A percentile compares a stretch with the other conserved stretches of the same genome.
Conservation (phyloP, 2,113 vertebrate genomes). For the Coregonus clupeaformis region DNA sequence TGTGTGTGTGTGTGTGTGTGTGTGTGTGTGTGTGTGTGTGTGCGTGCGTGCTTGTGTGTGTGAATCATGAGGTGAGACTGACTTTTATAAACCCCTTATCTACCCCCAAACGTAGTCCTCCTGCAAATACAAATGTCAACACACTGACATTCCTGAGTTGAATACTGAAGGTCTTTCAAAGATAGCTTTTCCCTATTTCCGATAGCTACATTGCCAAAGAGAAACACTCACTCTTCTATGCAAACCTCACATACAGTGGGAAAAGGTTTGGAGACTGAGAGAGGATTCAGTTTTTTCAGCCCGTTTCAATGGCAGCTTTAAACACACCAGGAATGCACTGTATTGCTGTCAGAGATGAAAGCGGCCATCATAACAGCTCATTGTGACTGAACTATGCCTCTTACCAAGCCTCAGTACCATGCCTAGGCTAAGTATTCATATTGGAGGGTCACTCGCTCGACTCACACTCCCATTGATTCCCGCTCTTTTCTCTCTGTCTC, state of each 20-base stretch:
- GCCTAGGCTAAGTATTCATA: slow-evolving; percentile 39
- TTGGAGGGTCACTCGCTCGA: slow-evolving; percentile 18
- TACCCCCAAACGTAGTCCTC: too few relatives aligned
- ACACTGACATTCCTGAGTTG: not conserved
- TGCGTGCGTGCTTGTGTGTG: slow-evolving; percentile 18
- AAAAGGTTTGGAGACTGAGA: not conserved
- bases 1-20: too few relatives aligned
- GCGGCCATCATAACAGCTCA: slow-evolving; percentile 11
- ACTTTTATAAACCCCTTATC: too few relatives aligned
- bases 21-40: slow-evolving; percentile 36
- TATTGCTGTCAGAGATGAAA: slow-evolving; percentile 36
- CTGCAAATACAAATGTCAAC: not conserved
- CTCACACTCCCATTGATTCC: slow-evolving; percentile 43
- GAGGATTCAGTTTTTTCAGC: not conserved
- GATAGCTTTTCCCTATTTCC: not conserved
- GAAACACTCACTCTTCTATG: not conserved
- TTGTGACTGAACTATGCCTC: slow-evolving; percentile 27
- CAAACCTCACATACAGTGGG: not conserved
- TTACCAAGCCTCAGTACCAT: not conserved
- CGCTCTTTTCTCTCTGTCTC: slow-evolving; percentile 28
- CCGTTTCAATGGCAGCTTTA: slow-evolving; percentile 22
- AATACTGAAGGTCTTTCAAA: too few relatives aligned
- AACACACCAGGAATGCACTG: slow-evolving; percentile 35
- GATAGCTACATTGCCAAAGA: not conserved
- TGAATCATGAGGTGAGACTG: not conserved